These are phyloP conservation scores for Drosophila koepferae DNA, from an alignment of 2,888 invertebrate species.

Conservation along the genomic window DNA sequence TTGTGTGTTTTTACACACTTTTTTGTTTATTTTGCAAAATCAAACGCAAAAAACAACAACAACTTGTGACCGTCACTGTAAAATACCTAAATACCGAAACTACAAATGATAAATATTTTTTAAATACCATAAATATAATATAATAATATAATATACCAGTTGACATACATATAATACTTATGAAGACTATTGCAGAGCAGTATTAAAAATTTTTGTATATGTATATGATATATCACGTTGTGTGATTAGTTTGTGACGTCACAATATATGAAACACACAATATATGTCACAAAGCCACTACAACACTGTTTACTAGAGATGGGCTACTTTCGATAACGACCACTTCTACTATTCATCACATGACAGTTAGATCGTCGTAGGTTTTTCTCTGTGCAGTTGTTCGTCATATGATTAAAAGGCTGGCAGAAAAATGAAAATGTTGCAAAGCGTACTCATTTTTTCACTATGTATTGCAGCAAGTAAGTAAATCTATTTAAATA, in stretches of 20 bases:
- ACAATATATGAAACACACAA: constrained; percentile 1
- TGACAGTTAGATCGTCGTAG: constrained; percentile 67
- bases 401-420: constrained; percentile 84
- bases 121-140: constrained; percentile 10
- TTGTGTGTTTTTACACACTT: constrained; percentile 28
- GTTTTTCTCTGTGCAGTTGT: constrained; percentile 72
- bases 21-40: constrained; percentile 54
- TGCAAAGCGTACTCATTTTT: constrained; percentile 80
- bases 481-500: constrained; percentile 70
- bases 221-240: no score
- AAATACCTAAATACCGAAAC: neutral
- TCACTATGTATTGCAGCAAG: constrained; percentile 81
- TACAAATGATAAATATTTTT: neutral
- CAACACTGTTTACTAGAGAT: constrained; percentile 32
- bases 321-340: constrained; percentile 40
- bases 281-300: neutral
- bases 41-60: constrained; percentile 48
- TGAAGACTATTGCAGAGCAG: neutral
- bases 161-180: neutral
- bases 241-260: constrained; percentile 21
- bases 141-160: no score
- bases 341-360: constrained; percentile 65
- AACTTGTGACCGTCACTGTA: constrained; percentile 10
- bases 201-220: neutral
- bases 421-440: constrained; percentile 79